Evolutionary conservation across 2,888 invertebrate genomes (phyloP), one percentile per base, ranked within the genome.

Genomic region (Watsonalla cultraria): DNA sequence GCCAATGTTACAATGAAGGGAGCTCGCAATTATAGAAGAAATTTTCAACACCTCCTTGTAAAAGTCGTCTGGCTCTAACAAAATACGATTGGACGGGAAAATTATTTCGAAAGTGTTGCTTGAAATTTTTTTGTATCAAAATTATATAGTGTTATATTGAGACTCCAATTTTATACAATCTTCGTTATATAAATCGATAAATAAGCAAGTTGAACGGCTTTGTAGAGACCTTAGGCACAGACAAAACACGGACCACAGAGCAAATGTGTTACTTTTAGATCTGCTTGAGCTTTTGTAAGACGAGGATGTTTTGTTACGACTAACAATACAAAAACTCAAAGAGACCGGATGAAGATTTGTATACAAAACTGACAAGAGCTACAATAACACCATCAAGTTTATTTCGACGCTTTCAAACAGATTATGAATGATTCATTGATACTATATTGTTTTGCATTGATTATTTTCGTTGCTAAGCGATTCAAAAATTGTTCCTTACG

Each of bases 1-100:
- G 80, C 72, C 72, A 81, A 74, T 82, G 80, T 84, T 86, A 79
- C 81, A 81, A 80, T 76, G 81, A 73, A 80, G 80, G 79, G 77
- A 80, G 78, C 42, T 42, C 42, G 42, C 82, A 86, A 89, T 86
- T 87, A 86, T 75, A 70, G 74, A 80, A 76, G 78, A 82, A 77
- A 79, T 79, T 84, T 79, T 76, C 75, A 75, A 78, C 81, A 80
- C 79, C 74, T 80, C 71, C 67, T 77, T 66, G 59, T 69, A 74
- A 72, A 76, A 76, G 70, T 74, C 73, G 72, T 65, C 64, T 2
- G 70, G 8, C 11, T 11, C 61, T 66, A 74, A 60, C 56, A 58
- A 56, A 66, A 62, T 59, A 57, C 57, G 54, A 39, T n/a, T 24
- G 24, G 24, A 24, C 24, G 24, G 24, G 42, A 37, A 46, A 46